Evolutionary conservation across 2,888 invertebrate species (phyloP), one percentile per base, ranked within the genome.

Genomic region (Andrena trimmerana): DNA sequence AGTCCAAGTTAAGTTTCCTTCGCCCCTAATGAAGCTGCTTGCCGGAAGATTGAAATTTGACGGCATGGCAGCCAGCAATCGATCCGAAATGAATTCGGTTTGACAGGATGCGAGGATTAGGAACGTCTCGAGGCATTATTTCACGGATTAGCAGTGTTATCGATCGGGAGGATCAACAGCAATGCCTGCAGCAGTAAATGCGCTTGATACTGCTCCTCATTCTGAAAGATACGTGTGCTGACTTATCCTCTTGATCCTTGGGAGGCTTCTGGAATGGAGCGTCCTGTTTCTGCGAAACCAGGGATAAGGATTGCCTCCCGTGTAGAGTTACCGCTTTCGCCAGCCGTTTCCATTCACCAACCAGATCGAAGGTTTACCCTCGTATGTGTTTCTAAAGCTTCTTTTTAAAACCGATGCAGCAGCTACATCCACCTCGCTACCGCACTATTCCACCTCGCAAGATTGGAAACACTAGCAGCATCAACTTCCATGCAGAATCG

Each of bases 231-330:
- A 79, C 69, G 73, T 66, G 69, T 66, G 57, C 69, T 65, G 69
- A 79, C 69, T 81, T 81, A 81, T 73, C 73, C 81, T 42, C 59
- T 57, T 74, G 79, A 79, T 79, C 79, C 79, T 57, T 48, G 63
- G 69, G 59, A 60, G 63, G 52, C 60, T 60, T 60, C 69, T 8
- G 48, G 68, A 73, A 70, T 59, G 52, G 31, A 33, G 48, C 52
- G 73, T 48, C 62, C 69, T 66, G 69, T 79, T 81, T 70, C 73
- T 33, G 48, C 24, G 81, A 70, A 79, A 70, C 73, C 66, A 4
- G 54, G 65, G 73, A 79, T 70, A 70, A 79, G 71, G 79, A 66
- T 81, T 74, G 73, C 60, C 54, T 20, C 48, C 60, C 69, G 60
- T 62, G 42, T 72, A 29, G 60, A 69, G 50, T 63, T 24, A 71